Evolutionary conservation across 1,140 invertebrate genomes (phyloP).

Genomic region (Drosophila novamexicana): DNA sequence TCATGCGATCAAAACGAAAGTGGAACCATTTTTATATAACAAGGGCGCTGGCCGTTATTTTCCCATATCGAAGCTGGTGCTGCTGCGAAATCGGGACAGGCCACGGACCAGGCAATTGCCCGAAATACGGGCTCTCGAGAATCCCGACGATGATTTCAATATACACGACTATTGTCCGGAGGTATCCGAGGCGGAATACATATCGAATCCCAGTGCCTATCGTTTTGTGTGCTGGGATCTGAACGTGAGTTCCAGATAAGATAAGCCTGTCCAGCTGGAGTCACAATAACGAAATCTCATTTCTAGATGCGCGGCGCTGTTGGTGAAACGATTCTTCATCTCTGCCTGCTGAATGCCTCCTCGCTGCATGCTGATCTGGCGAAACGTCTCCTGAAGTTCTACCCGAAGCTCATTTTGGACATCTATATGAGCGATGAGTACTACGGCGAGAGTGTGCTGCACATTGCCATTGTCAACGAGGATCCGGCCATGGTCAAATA

Average conservation of each 20-base stretch:
- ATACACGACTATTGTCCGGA: conserved; percentile 89
- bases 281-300: neutral
- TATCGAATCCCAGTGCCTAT: conserved; percentile 87
- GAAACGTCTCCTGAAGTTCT: conserved; percentile 95
- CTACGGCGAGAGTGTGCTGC: conserved; percentile 96
- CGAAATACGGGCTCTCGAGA: conserved; percentile 90
- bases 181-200: conserved; percentile 86
- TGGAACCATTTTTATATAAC: conserved; percentile 97
- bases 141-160: conserved; percentile 92
- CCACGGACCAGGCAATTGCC: conserved; percentile 92
- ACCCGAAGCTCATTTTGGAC: conserved; percentile 98
- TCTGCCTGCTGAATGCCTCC: conserved; percentile 96
- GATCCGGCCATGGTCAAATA: conserved; percentile 99
- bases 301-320: conserved; percentile 94
- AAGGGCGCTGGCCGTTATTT: conserved; percentile 95
- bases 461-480: conserved; percentile 99
- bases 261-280: neutral
- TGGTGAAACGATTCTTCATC: conserved; percentile 96
- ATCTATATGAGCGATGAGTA: conserved; percentile 98
- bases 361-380: conserved; percentile 96
- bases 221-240: conserved; percentile 96
- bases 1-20: conserved; percentile 94
- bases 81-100: conserved; percentile 94
- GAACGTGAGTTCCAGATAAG: conserved; percentile 84
- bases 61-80: conserved; percentile 93